These are phyloP conservation scores for Bufo gargarizans DNA, from an alignment of 2,113 vertebrate species.

Conservation along the genomic window DNA sequence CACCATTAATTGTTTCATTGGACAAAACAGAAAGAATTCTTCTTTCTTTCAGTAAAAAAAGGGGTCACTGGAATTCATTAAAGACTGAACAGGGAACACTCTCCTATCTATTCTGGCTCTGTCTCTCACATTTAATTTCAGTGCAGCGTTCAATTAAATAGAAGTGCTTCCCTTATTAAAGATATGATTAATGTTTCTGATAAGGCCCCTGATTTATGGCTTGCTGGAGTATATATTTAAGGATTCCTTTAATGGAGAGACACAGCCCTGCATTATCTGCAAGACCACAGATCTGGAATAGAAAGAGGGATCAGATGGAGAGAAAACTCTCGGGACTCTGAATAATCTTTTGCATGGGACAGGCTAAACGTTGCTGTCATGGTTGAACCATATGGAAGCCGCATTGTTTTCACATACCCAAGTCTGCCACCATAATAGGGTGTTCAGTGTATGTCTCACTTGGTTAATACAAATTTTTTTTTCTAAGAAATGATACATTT, in stretches of 20 bases:
- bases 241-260: slow-evolving; percentile 61
- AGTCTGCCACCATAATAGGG: background rate
- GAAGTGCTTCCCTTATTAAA: slow-evolving; percentile 77
- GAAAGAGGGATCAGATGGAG: slow-evolving; percentile 48
- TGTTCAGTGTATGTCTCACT: background rate
- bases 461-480: background rate
- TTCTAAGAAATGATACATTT: background rate
- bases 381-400: slow-evolving; percentile 17
- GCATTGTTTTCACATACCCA: background rate
- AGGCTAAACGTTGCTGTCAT: background rate
- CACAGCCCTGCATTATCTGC: slow-evolving; percentile 56
- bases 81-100: slow-evolving; percentile 69
- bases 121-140: slow-evolving; percentile 71
- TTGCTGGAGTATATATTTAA: slow-evolving; percentile 75
- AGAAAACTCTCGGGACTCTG: slow-evolving; percentile 53
- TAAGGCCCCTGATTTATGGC: slow-evolving; percentile 77
- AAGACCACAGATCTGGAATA: slow-evolving; percentile 54
- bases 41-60: slow-evolving; percentile 66
- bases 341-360: slow-evolving; percentile 53
- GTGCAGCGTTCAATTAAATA: slow-evolving; percentile 75
- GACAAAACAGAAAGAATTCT: slow-evolving; percentile 31
- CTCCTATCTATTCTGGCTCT: slow-evolving; percentile 72
- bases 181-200: slow-evolving; percentile 76
- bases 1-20: slow-evolving; percentile 37
- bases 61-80: slow-evolving; percentile 74